Conservation (phyloP, 2,113 vertebrate species). For the Sterrhoptilus dennistouni region DNA sequence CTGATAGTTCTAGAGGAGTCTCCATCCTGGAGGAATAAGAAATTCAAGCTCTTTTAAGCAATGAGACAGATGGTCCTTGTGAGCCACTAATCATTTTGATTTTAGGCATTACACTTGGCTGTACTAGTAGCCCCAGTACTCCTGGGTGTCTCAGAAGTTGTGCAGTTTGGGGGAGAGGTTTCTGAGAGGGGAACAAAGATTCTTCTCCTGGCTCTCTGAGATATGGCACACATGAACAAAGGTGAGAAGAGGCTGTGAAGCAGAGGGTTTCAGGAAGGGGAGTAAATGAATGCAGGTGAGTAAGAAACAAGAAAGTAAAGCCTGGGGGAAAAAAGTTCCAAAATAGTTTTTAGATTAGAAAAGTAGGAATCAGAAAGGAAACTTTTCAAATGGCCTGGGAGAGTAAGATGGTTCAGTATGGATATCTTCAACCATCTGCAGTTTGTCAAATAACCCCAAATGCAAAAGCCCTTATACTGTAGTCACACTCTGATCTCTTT, state of each 20-base stretch:
- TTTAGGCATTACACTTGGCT: background rate
- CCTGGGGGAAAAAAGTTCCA: background rate
- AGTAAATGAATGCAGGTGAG: background rate
- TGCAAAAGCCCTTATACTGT: background rate
- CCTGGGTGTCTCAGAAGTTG: background rate
- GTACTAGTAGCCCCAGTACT: background rate
- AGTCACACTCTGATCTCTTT: background rate
- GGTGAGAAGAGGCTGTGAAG: background rate
- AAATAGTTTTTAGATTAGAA: background rate
- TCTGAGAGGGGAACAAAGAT: background rate
- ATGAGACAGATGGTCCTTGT: background rate
- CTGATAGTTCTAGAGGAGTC: background rate
- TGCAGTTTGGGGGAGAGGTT: background rate
- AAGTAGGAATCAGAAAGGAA: background rate
- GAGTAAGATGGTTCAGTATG: background rate
- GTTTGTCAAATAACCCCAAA: background rate
- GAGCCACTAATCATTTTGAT: background rate
- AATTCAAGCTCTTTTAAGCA: background rate
- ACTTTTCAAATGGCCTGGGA: background rate
- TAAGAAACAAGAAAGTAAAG: background rate
- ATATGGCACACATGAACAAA: fast-evolving
- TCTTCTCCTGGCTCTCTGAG: background rate
- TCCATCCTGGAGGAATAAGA: background rate
- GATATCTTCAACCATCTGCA: background rate
- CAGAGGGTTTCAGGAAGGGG: background rate